Base-by-base conservation (phyloP, 1,140 invertebrate species). In the Aricia agestis region DNA sequence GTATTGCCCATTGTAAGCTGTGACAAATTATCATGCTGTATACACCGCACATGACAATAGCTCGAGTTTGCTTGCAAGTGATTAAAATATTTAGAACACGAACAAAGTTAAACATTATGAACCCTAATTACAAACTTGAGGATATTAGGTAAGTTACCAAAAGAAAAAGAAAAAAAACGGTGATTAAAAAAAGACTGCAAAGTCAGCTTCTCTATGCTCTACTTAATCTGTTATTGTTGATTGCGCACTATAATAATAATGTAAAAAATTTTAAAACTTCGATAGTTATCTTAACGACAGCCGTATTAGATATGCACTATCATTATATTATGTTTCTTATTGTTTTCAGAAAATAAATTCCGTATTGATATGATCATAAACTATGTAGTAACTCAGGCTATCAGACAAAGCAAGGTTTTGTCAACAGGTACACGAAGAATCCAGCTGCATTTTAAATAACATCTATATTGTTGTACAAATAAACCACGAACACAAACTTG, bases 1-100 rank as follows among this genome's bases (percentile, higher is more conserved):
- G 72, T 81, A 86, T 82, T 74, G 70, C 76, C 81, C 74, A 88
- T 88, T 88, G 86, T 88, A 75, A 75, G 71, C 70, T 72, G 74
- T 83, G 81, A 84, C 82, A 84, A 85, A 85, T 84, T 83, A 72
- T 76, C 69, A 78, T 74, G 71, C 70, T 74, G 67, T 58, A 68
- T 65, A 68, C 57, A 67, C 69, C 66, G 69, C 25, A 15, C 32
- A 71, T 74, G 70, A 76, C 69, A 75, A 75, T 73, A 71, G 73
- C 65, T 66, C 41, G 61, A 65, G 41, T 58, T 66, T 66, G 18
- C 11, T 36, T 69, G 67, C 65, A 61, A 52, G 11, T 52, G 9
- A 13, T 52, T 52, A 52, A 15, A 52, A 52, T 52, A 15, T 52
- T 52, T 52, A 15, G 45, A 52, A 52, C 45, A 52, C 9, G 45